Evolutionary conservation across 1,140 invertebrate genomes (phyloP).

Genomic region (Wasmannia auropunctata): DNA sequence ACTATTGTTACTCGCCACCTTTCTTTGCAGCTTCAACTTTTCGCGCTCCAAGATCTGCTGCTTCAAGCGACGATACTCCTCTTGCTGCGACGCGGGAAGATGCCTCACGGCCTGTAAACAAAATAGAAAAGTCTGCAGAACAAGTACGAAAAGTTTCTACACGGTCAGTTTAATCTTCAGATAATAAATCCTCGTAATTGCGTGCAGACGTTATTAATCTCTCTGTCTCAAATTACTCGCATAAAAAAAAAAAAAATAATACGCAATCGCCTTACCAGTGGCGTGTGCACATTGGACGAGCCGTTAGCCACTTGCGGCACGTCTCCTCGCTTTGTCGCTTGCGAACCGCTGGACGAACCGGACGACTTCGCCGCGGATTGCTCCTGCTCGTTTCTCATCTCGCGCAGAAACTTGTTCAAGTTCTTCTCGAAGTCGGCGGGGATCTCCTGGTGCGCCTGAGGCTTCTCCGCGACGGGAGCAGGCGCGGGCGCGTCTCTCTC

Average conservation of each 20-base stretch:
- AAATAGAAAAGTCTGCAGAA: constrained; percentile 48
- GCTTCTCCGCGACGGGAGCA: constrained; percentile 31
- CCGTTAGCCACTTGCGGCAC: constrained; percentile 3
- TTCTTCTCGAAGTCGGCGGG: constrained; percentile 81
- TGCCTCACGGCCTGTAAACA: constrained; percentile 82
- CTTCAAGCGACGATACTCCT: constrained; percentile 84
- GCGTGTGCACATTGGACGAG: constrained; percentile 67
- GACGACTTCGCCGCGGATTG: constrained; percentile 37
- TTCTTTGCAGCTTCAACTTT: constrained; percentile 73
- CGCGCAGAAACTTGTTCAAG: constrained; percentile 81
- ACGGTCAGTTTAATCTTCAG: background rate
- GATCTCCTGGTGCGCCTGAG: constrained; percentile 63
- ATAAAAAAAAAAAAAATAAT: background rate
- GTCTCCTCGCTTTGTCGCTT: constrained; percentile 40
- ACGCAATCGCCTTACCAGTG: constrained; percentile 68
- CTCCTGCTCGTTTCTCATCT: constrained; percentile 81
- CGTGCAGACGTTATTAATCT: background rate
- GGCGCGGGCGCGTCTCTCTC: constrained; percentile 50
- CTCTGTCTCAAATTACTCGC: background rate
- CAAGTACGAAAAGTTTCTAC: constrained; percentile 16
- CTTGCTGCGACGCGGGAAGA: constrained; percentile 81
- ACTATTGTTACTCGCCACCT: constrained; percentile 31
- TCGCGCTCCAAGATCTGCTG: constrained; percentile 81
- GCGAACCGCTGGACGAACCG: constrained; percentile 40
- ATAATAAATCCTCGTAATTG: background rate